A percentile compares a stretch with the other conserved stretches of the same genome.
Conservation (phyloP, 2,888 invertebrate genomes). For the Altica lythri region DNA sequence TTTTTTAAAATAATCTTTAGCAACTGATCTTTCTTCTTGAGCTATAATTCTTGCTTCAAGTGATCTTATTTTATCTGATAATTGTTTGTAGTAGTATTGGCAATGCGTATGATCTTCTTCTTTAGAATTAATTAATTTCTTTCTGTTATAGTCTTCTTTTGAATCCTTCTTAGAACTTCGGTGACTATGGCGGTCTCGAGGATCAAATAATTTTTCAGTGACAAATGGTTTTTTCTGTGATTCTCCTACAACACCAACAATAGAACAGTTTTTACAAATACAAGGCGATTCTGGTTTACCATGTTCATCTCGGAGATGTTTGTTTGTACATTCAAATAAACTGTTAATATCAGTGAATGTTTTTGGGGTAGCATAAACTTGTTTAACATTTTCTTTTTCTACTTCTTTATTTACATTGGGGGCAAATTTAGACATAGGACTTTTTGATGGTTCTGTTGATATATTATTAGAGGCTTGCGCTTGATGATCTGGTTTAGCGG, state of each 20-base stretch:
- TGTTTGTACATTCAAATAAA: slow-evolving; percentile 47
- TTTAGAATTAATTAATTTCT: slow-evolving; percentile 10
- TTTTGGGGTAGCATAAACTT: slow-evolving; percentile 48
- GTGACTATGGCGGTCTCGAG: too few species aligned
- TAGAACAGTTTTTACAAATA: slow-evolving; percentile 53
- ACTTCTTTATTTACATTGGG: slow-evolving; percentile 6
- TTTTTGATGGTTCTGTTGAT: slow-evolving; percentile 5
- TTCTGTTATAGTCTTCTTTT: slow-evolving; percentile 11
- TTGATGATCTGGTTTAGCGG: slow-evolving; percentile 27
- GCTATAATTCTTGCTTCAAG: slow-evolving; percentile 49
- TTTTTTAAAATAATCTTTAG: slow-evolving; percentile 53
- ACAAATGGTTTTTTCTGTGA: slow-evolving; percentile 53
- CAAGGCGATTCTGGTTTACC: slow-evolving; percentile 49
- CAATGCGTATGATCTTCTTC: slow-evolving; percentile 36
- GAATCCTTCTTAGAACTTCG: slow-evolving; percentile 1
- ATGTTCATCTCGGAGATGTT: slow-evolving; percentile 32
- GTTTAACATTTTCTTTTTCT: slow-evolving; percentile 35
- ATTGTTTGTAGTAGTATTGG: slow-evolving; percentile 39
- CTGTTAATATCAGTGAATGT: slow-evolving; percentile 44
- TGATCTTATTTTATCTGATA: slow-evolving; percentile 45
- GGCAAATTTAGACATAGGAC: slow-evolving; percentile 20
- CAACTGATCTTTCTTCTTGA: slow-evolving; percentile 53
- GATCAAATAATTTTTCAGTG: slow-evolving; percentile 35
- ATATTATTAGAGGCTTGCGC: background rate
- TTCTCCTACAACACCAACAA: slow-evolving; percentile 52